Base-by-base conservation (phyloP, 2,797 vertebrate genomes). In the Myotis findleyi region DNA sequence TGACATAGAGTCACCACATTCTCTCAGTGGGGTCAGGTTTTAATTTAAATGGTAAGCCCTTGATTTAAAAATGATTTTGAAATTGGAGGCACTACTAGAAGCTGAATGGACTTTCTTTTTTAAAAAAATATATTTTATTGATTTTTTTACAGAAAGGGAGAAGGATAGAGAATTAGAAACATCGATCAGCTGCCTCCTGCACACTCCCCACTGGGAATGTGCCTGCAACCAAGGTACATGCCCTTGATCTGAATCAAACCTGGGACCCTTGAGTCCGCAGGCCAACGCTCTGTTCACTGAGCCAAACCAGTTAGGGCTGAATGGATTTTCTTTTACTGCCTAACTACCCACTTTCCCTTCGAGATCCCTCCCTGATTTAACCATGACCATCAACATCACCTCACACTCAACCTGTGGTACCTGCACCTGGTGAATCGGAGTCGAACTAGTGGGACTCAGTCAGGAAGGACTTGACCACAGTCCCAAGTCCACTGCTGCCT, bases 51-150 rank as follows among this genome's bases (percentile, higher is more conserved):
- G 62, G 20, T 53, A 75, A 93, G 30, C 7, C 27, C 27, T 83
- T 68, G 53, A 89, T 89, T 90, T 94, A 11, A 89, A 84, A 89
- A n/a, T 62, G 5, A 86, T 71, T 81, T 77, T 82, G 66, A 93
- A 82, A n/a, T 93, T 66, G 20, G 36, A 59, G 30, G 55, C 16
- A 4, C 27, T 85, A 18, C 18, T 25, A 68, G 41, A 92, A 87
- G 38, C 4, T 6, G 12, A 49, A 73, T 72, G 20, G 16, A 36
- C 3, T 89, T 57, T 38, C 20, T 79, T 9, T 44, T 44, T 44
- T 11, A 2, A 11, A 11, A 11, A 44, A 44, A 44, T 44, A 38
- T 38, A 38, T 38, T 38, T 38, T 38, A 44, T 44, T 44, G 10
- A 44, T 44, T 44, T 44, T 44, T 44, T 44, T 44, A 44, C 44